Base-by-base conservation (phyloP, 2,113 vertebrate genomes). In the Oxygymnocypris stewartii region DNA sequence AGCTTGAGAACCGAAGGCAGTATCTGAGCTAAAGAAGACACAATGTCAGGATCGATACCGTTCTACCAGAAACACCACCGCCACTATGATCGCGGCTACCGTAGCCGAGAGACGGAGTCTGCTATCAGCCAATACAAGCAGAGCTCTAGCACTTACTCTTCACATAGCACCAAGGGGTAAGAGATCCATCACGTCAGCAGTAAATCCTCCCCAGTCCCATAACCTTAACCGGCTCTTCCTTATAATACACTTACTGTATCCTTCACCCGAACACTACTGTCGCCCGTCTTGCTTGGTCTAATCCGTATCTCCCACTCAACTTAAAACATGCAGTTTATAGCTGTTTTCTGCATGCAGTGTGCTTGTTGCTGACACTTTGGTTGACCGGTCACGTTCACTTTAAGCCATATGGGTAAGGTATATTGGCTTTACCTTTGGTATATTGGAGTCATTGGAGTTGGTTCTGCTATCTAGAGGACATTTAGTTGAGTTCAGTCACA, bases 41-140 rank as follows among this genome's bases (percentile, higher is more conserved):
- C 42, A 90, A 99, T 99, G 97, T 95, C 95, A 67, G 93, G 94
- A 90, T 95, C 94, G 82, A 88, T 98, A 91, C 97, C 98, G 0
- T 98, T 98, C 95, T 99, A 99, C 93, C 98, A 99, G 95, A 96
- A 94, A 91, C 94, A 96, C 73, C 97, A 97, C 4, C 95, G 95
- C 83, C 97, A 98, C 93, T 99, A 98, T 69, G 97, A 98, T 88
- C 95, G 94, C 11, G 92, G 92, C 0, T 99, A 99, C 90, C 96
- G 95, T 79, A 96, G 95, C 90, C 96, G 92, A 89, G 96, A 96
- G 47, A 90, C 96, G 16, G 91, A 93, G 18, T 95, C 96, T 82
- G 94, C 96, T 4, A 42, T 96, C 87, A 98, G 96, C 93, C 96
- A 96, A 76, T 99, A 99, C 94, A 96, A 96, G 88, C 84, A 90